Evolutionary conservation across 2,888 invertebrate species (phyloP), one percentile per base, ranked within the genome.

Genomic region (Melanotus villosus): DNA sequence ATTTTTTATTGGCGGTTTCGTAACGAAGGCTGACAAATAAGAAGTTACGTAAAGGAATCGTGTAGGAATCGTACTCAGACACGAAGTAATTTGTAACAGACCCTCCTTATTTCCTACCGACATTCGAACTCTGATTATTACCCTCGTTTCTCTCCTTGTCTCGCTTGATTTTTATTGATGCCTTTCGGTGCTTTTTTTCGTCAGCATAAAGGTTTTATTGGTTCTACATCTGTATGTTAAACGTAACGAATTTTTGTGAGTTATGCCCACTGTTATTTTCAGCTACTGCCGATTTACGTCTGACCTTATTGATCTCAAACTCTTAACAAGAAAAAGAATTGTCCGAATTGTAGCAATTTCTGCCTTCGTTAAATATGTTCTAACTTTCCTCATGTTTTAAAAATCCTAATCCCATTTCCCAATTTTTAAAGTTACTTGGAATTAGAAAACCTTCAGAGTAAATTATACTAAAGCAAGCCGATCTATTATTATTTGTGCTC

Each of bases 41-140:
- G 56, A 56, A 56, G 56, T 56, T 56, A 36, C 56, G 34, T 56
- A 56, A 56, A 56, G 36, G 56, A 56, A 56, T 56, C 56, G 56
- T 56, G 56, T 56, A 56, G 36, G 54, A 32, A 18, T 16, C 34
- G 32, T 54, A 54, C 41, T 32, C 59, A 41, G 59, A 59, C 59
- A 32, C 59, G 45, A 45, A 45, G 59, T 45, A 59, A 59, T 59
- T 59, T 59, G 59, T 59, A 59, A 59, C 59, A 32, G 59, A 30
- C 43, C 59, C 59, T 38, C 59, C 41, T 43, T 45, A 32, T 52
- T 63, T 19, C 63, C 45, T 21, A 52, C 26, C 63, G 63, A 47
- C 63, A 63, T 63, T 63, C 30, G 34, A 45, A 59, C 59, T 45
- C 43, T 45, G 43, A 59, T 59, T 34, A 54, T 32, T 63, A 26